phyloP scores from a whole-genome alignment of 2,888 invertebrate species.

The Stenurella melanura region DNA sequence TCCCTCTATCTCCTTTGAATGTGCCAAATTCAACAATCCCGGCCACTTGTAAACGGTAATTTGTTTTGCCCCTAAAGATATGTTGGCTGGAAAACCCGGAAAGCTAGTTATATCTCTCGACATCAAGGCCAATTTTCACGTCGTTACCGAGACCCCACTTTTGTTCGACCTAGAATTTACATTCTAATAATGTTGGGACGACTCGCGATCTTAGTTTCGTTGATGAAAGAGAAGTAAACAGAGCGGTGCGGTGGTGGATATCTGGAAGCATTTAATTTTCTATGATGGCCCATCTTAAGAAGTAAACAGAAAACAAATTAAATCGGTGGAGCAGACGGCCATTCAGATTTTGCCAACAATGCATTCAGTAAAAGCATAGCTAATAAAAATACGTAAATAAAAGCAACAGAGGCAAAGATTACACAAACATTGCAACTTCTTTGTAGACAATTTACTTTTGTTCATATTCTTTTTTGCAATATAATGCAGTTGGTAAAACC shows the following conservation, averaged over 20 bases:
- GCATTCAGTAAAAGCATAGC: too few species aligned
- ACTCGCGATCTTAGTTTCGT: not conserved
- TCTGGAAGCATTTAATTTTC: not conserved
- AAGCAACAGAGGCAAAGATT: too few species aligned
- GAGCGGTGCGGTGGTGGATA: not conserved
- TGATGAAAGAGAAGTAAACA: not conserved
- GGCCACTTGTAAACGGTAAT: conserved; percentile 43
- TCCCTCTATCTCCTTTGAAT: conserved; percentile 41
- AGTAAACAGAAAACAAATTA: too few species aligned
- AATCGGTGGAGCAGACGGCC: too few species aligned
- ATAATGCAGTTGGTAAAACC: too few species aligned
- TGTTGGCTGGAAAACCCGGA: conserved; percentile 30
- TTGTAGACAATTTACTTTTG: too few species aligned
- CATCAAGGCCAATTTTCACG: conserved; percentile 37
- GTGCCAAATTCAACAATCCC: conserved; percentile 46
- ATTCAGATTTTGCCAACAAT: too few species aligned
- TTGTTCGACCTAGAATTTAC: conserved; percentile 31
- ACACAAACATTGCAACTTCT: too few species aligned
- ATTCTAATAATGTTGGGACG: conserved; percentile 31
- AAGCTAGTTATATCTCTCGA: conserved; percentile 30
- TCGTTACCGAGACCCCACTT: conserved; percentile 30
- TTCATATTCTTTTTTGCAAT: too few species aligned
- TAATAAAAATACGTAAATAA: too few species aligned
- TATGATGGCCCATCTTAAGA: too few species aligned
- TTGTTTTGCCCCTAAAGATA: conserved; percentile 37